Base-by-base conservation (phyloP, 2,888 invertebrate genomes). In the Nomada fabriciana region DNA sequence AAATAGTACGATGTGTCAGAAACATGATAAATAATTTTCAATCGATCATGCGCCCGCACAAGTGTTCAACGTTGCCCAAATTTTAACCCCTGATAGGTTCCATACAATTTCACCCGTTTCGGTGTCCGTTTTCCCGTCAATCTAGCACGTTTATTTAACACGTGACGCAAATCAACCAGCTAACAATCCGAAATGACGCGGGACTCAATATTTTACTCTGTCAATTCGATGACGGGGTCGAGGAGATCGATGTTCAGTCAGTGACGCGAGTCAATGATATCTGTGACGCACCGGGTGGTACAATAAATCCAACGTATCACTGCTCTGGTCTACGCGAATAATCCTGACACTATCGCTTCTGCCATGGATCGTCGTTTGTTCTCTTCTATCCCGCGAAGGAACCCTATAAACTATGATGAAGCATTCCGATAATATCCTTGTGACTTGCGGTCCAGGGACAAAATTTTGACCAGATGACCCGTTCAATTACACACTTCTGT, bases 231-330 rank as follows among this genome's bases (percentile, higher is more conserved):
- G 81, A 80, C 74, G 69, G 23, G 59, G n/a, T 52, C 20, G 74
- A 70, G 59, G 57, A 70, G 80, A 74, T 74, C 78, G 29, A 80
- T 78, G 72, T 11, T 52, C 70, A 23, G 36, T 29, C 57, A 53
- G 79, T 80, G 79, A 80, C 71, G 47, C 68, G 67, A 59, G 80
- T 72, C 80, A 73, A 75, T 80, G 82, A 80, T 80, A 71, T 70
- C 80, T 47, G 52, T 61, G 36, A 29, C 82, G 61, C 9, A 18
- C 59, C 29, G 47, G 59, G 15, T 18, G 23, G 47, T n/a, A 61
- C 65, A 71, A 75, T 82, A 82, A 82, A 82, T 82, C 80, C 59
- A 60, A 70, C 69, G 67, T 59, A 68, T 43, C 63, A 18, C 70
- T 53, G 23, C 50, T 65, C 61, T 36, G 36, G 36, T 36, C 36